phyloP scores from a whole-genome alignment of 2,888 invertebrate species.

The Drosophila silvestris region DNA sequence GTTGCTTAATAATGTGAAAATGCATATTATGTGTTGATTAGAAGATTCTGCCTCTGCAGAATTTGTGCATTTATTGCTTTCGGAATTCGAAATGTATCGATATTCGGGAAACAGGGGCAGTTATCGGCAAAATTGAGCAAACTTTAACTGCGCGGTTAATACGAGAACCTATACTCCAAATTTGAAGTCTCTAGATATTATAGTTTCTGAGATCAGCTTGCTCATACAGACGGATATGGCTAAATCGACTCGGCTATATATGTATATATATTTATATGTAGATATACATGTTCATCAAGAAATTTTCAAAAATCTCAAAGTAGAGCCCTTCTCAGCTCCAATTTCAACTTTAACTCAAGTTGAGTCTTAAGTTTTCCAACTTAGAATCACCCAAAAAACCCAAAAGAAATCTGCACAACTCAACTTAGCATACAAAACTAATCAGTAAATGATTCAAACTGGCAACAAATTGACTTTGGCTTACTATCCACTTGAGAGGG shows the following conservation, averaged over 20 bases:
- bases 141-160: not conserved
- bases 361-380: not conserved
- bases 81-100: not conserved
- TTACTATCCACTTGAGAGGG: too few relatives aligned
- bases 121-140: not conserved
- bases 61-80: not conserved
- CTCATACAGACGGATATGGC: not conserved
- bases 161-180: not conserved
- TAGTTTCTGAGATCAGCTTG: not conserved
- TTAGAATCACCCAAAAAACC: too few relatives aligned
- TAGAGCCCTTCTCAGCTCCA: not conserved
- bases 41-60: not conserved
- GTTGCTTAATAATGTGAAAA: too few relatives aligned
- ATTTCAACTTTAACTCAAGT: not conserved
- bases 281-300: not conserved
- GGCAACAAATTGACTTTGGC: too few relatives aligned
- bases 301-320: too few relatives aligned
- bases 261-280: not conserved
- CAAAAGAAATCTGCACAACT: too few relatives aligned
- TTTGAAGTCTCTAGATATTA: not conserved
- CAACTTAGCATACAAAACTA: too few relatives aligned
- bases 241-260: not conserved
- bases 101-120: not conserved
- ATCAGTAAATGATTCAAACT: too few relatives aligned
- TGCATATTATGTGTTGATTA: not conserved